Evolutionary conservation across 2,113 vertebrate genomes (phyloP).

Genomic region (Mesitornis unicolor): DNA sequence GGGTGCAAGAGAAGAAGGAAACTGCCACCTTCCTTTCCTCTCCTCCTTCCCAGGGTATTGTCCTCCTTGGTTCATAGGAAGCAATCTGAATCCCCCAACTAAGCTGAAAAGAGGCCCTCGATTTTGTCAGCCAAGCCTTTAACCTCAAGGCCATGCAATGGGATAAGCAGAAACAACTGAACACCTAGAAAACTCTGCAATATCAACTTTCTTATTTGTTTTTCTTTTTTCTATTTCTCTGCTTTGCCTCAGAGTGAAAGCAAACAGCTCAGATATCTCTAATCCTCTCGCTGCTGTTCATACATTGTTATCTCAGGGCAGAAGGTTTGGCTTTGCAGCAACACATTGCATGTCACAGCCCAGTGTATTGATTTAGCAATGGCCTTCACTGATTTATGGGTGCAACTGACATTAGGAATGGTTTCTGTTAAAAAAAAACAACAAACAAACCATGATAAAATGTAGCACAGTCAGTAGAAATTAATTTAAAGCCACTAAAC

Average conservation of each 20-base stretch:
- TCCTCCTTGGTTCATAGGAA: not conserved
- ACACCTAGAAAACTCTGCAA: not conserved
- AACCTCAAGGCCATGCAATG: fast-evolving
- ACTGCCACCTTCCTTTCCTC: not conserved
- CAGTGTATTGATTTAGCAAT: not conserved
- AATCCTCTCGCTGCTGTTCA: not conserved
- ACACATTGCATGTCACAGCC: not conserved
- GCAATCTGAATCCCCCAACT: not conserved
- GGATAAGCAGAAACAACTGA: not conserved
- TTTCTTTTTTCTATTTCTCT: not conserved
- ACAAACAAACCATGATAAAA: not conserved
- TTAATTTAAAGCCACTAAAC: not conserved
- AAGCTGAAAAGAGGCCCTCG: not conserved
- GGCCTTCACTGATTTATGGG: not conserved
- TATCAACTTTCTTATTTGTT: not conserved
- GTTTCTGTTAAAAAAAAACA: not conserved
- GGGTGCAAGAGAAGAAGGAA: not conserved
- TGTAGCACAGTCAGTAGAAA: not conserved
- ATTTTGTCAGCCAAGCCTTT: not conserved
- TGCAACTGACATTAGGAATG: not conserved
- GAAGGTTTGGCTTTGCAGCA: not conserved
- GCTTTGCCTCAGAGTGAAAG: not conserved
- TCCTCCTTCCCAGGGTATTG: not conserved
- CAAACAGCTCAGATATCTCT: not conserved
- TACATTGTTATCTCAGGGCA: not conserved